phyloP scores from a whole-genome alignment of 2,113 vertebrate genomes.

The Anarrhichthys ocellatus region DNA sequence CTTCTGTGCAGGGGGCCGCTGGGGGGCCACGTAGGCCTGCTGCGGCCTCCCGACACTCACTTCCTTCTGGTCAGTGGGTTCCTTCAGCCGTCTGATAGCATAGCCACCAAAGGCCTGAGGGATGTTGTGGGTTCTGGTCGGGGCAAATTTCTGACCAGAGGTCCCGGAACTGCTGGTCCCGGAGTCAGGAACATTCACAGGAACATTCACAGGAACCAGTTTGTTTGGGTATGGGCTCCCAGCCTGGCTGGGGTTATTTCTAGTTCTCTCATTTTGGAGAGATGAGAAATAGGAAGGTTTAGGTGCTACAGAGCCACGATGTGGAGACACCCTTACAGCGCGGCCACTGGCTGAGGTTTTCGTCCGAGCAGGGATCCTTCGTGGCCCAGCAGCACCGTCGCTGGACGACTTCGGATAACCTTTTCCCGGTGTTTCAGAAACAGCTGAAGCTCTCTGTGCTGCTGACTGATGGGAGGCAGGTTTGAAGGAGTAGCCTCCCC shows the following conservation, averaged over 20 bases:
- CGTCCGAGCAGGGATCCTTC: fast-evolving
- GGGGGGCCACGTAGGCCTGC: neutral
- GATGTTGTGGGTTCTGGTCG: conserved; percentile 14
- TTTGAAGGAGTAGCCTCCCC: too few relatives aligned
- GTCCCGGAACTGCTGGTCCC: neutral
- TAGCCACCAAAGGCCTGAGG: conserved; percentile 39
- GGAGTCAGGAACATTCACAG: too few relatives aligned
- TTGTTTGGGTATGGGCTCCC: fast-evolving
- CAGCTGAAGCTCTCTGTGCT: too few relatives aligned
- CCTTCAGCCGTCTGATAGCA: conserved; percentile 45
- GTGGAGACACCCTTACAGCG: neutral
- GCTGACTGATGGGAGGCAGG: neutral
- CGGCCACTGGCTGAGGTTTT: neutral
- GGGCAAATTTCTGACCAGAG: neutral
- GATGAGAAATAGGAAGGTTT: neutral
- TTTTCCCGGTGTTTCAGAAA: neutral
- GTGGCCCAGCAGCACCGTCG: fast-evolving
- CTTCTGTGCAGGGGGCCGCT: too few relatives aligned
- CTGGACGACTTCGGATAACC: neutral
- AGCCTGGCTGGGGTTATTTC: neutral
- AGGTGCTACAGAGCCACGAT: fast-evolving
- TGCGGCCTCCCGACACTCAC: neutral
- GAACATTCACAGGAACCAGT: neutral
- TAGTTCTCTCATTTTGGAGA: fast-evolving
- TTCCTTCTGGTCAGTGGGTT: neutral